Evolutionary conservation across 2,113 vertebrate genomes (phyloP).

Genomic region (Charadrius vociferus): DNA sequence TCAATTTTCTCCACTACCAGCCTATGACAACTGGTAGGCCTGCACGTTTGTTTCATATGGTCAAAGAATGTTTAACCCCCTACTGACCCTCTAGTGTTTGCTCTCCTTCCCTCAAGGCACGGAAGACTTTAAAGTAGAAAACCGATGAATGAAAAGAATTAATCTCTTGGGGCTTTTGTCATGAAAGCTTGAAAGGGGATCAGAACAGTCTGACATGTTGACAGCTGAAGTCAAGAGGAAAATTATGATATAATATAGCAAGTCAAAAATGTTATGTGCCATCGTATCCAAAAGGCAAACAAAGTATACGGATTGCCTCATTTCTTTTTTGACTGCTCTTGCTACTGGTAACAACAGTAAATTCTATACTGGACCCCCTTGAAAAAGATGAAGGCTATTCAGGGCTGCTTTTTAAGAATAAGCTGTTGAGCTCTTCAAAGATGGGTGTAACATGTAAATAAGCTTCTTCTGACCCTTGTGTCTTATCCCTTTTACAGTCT

Average conservation of each 20-base stretch:
- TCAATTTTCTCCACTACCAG: constrained; percentile 53
- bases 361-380: not conserved
- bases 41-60: constrained; percentile 53
- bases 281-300: not conserved
- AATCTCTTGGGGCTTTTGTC: constrained; percentile 55
- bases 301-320: not conserved
- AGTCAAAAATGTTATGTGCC: constrained; percentile 39
- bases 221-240: constrained; percentile 63
- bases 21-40: constrained; percentile 45
- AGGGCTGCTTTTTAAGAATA: not conserved
- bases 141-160: constrained; percentile 61
- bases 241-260: constrained; percentile 62
- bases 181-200: constrained; percentile 50
- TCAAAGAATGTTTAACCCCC: constrained; percentile 67
- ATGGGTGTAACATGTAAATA: not conserved
- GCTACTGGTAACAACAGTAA: not conserved
- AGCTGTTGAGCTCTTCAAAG: not conserved
- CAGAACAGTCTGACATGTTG: constrained; percentile 37
- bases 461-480: not conserved
- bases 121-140: constrained; percentile 63
- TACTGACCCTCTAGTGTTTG: constrained; percentile 49
- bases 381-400: not conserved
- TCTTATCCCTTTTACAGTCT: not conserved
- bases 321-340: not conserved
- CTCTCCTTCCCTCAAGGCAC: constrained; percentile 42